Evolutionary conservation across 2,113 vertebrate genomes (phyloP), one percentile per base, ranked within the genome.

Genomic region (Prolemur simus): DNA sequence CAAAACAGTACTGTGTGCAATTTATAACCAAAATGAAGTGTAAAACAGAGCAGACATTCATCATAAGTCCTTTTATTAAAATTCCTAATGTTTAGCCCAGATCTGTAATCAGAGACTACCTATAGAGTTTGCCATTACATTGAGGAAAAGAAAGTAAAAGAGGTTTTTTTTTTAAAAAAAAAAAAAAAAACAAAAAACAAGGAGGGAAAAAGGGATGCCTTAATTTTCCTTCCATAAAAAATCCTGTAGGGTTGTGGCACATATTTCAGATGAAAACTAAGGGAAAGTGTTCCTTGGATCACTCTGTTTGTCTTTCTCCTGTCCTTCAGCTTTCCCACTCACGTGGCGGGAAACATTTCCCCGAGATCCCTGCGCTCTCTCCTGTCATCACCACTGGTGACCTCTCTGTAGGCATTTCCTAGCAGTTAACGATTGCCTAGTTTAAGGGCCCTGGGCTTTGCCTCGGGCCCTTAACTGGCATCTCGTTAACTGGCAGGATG

Each of bases 401-500:
- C 95, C 64, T 89, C 89, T 84, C 77, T 17, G 18, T 85, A 74
- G 84, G 81, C 60, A 92, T 95, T 95, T 95, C 49, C 83, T 88
- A 78, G 78, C 81, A 69, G 78, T 93, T 97, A 95, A 96, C 95
- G 91, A 85, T 73, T 37, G 74, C 45, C 95, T 96, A 76, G 76
- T 92, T 96, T 97, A 90, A 93, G 60, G 80, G 96, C 96, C 94
- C 76, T 92, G 66, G 94, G 97, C 97, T 97, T 97, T 97, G 98
- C 98, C 89, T 97, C 81, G 63, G 95, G 97, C 97, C 95, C 97
- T 98, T 96, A 96, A 96, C 94, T 87, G 95, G 96, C 90, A 93
- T 97, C 96, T 98, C 21, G 14, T 98, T 98, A 98, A 98, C 97
- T 97, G 96, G 95, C 69, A 93, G 96, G 97, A 98, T 97, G 54